A percentile compares a stretch with the other conserved stretches of the same genome.
These are phyloP conservation scores for Corythornis madagascariensis DNA, from an alignment of 2,113 vertebrate species.

Conservation along the genomic window DNA sequence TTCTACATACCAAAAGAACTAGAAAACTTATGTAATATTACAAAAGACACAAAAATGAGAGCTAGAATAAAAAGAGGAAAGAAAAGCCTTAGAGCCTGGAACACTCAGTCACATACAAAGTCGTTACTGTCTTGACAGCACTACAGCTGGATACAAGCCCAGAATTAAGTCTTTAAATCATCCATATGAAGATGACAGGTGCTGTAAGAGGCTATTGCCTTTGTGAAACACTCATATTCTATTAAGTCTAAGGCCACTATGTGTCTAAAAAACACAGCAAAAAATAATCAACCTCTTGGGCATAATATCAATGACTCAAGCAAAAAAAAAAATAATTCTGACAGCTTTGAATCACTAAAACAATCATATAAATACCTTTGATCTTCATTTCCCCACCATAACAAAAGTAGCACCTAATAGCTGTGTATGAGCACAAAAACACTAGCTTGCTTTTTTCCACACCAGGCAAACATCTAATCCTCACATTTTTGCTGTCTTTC, in stretches of 20 bases:
- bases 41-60: neutral
- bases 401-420: fast-evolving
- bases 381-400: neutral
- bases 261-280: neutral
- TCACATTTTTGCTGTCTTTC: neutral
- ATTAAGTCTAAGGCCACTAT: neutral
- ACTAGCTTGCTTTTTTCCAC: neutral
- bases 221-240: neutral
- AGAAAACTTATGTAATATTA: neutral
- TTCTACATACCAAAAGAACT: neutral
- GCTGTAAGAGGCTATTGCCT: neutral
- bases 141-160: neutral
- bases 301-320: neutral
- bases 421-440: neutral
- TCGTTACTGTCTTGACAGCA: neutral
- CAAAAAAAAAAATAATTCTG: neutral
- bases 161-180: constrained; percentile 23
- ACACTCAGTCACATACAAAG: neutral
- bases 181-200: neutral
- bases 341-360: neutral
- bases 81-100: neutral
- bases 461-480: neutral
- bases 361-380: neutral
- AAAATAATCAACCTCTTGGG: neutral
- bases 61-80: neutral